Evolutionary conservation across 2,113 vertebrate species (phyloP).

Genomic region (Pteruthius melanotis): DNA sequence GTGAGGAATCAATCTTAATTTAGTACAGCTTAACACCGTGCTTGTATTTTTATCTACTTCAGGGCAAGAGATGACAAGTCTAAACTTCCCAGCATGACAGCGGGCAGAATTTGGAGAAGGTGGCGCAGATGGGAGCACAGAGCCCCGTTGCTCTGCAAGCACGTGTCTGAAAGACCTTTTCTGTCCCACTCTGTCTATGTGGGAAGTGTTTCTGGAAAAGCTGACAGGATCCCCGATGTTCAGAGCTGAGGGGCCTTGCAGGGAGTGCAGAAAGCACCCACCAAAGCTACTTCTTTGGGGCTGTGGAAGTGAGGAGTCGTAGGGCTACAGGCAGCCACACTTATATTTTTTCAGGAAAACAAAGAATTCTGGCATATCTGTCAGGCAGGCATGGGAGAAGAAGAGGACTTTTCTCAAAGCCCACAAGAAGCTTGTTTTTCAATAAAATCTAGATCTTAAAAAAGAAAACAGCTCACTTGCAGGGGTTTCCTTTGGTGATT

Average conservation of each 20-base stretch:
- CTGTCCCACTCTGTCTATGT: neutral
- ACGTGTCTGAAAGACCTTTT: neutral
- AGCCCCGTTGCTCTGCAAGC: neutral
- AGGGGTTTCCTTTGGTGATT: neutral
- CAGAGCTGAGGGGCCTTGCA: neutral
- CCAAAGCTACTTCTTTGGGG: neutral
- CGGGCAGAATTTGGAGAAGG: neutral
- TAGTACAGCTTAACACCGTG: neutral
- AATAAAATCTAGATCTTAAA: neutral
- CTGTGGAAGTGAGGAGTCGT: neutral
- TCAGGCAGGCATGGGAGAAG: neutral
- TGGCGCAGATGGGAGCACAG: neutral
- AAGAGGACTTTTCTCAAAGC: neutral
- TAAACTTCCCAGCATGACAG: neutral
- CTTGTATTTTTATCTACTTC: slow-evolving; percentile 13
- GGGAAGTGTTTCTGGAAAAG: slow-evolving; percentile 62
- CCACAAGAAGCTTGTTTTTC: neutral
- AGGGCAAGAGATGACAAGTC: neutral
- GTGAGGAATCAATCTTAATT: neutral
- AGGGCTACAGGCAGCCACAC: neutral
- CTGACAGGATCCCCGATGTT: neutral
- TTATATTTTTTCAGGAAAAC: neutral
- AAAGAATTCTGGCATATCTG: neutral
- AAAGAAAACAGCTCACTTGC: neutral
- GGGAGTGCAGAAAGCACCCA: neutral